Evolutionary conservation across 2,888 invertebrate genomes (phyloP).

Genomic region (Piscicola geometra): DNA sequence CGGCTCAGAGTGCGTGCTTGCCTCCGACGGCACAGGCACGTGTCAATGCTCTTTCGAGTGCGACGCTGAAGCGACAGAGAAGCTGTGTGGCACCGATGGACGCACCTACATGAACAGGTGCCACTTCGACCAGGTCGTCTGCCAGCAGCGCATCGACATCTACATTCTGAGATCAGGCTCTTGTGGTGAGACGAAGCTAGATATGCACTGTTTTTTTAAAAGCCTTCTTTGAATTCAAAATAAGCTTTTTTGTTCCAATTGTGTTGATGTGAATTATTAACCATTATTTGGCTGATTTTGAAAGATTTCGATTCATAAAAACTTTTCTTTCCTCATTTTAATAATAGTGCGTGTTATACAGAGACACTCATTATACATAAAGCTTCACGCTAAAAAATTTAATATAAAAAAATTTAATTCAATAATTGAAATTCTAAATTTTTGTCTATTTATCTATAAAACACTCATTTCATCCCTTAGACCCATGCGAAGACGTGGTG

Average conservation of each 20-base stretch:
- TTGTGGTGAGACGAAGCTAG: no score
- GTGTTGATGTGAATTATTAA: no score
- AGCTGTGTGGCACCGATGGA: slow-evolving; percentile 28
- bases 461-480: no score
- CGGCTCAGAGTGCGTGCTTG: slow-evolving; percentile 10
- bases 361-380: neutral
- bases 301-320: no score
- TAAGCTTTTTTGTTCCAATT: no score
- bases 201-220: no score
- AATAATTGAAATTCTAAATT: no score
- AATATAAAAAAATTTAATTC: no score
- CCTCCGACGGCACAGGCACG: neutral
- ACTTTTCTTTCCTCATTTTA: neutral
- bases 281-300: no score
- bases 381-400: neutral
- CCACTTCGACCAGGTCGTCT: neutral
- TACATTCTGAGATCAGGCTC: neutral
- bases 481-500: slow-evolving; percentile 11
- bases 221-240: no score
- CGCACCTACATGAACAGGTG: slow-evolving; percentile 18
- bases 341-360: neutral
- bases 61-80: neutral
- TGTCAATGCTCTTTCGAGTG: slow-evolving; percentile 25
- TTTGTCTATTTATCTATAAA: no score
- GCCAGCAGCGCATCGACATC: neutral